A percentile compares a stretch with the other conserved stretches of the same genome.
These are phyloP conservation scores for Parotocinclus haroldoi DNA, from an alignment of 2,797 vertebrate species.

Conservation along the genomic window DNA sequence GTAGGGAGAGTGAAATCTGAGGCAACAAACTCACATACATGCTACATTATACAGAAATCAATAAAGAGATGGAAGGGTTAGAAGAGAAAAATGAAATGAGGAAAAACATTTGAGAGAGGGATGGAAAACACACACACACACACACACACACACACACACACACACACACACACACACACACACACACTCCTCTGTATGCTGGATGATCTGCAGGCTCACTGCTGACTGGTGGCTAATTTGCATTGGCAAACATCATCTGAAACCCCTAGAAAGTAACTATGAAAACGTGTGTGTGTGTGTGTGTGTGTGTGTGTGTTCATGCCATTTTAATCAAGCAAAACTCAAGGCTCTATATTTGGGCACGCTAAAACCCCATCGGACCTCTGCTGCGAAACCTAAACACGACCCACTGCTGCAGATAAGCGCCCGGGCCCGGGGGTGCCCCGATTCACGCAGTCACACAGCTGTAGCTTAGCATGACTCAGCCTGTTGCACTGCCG, in stretches of 20 bases:
- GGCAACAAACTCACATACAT: no score
- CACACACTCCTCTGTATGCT: slow-evolving; percentile 55
- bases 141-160: slow-evolving; percentile 59
- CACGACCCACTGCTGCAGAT: no score
- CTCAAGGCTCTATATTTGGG: slow-evolving; percentile 5
- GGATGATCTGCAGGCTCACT: slow-evolving; percentile 60
- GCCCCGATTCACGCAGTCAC: no score
- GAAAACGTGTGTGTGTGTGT: slow-evolving; percentile 56
- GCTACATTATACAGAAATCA: no score
- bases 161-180: slow-evolving; percentile 54
- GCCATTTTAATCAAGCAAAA: slow-evolving; percentile 24
- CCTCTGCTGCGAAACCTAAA: no score
- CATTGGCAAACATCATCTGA: slow-evolving; percentile 70
- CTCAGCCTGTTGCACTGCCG: no score
- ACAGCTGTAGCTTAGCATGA: no score
- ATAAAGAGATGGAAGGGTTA: no score
- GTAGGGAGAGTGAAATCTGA: slow-evolving; percentile 9
- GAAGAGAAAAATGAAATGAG: neutral
- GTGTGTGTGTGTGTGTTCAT: slow-evolving; percentile 22
- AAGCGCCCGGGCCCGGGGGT: no score
- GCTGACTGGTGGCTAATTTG: slow-evolving; percentile 69
- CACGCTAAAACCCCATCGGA: neutral
- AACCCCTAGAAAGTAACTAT: slow-evolving; percentile 68
- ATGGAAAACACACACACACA: slow-evolving; percentile 37
- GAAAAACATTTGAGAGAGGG: slow-evolving; percentile 3